Evolutionary conservation across 2,113 vertebrate genomes (phyloP), one percentile per base, ranked within the genome.

Genomic region (Carassius auratus): DNA sequence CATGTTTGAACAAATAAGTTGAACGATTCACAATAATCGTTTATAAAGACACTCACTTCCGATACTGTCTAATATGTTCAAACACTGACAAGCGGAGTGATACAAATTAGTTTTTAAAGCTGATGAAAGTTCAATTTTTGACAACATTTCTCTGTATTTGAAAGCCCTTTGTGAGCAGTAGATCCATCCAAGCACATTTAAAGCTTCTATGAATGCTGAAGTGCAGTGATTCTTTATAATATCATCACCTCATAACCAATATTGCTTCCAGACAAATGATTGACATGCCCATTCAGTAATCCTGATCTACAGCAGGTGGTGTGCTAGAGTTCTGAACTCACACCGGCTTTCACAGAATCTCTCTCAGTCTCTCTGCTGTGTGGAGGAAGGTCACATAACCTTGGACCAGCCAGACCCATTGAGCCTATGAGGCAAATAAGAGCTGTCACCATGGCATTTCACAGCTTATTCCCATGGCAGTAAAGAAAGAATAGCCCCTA

Each of bases 401-500:
- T 84, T 78, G 55, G 57, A 61, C 74, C 52, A 36, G 42, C 10
- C 73, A 14, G 74, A 82, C 82, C 69, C 30, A 59, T 23, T 75
- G 42, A 73, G 68, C 81, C 86, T 48, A 71, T 52, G 84, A 90
- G 81, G 86, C 84, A 88, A 88, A 86, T 85, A 74, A 73, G 84
- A 81, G 78, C 55, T 82, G 88, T 87, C 85, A 81, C 81, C 71
- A 55, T 88, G 87, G 75, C 84, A 87, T 87, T 90, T 85, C 84
- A 68, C 62, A 86, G 38, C 79, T 71, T 64, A 87, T 82, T 87
- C 66, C 80, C 68, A 77, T 23, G 87, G 66, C 52, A 48, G 69
- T 59, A 64, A 71, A 76, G 76, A 85, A 85, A 71, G 83, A 83
- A 86, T 62, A 82, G 52, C 42, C 59, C 13, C 74, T 84, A 81